phyloP scores from a whole-genome alignment of 2,888 invertebrate genomes.

The Dendrolimus pini region DNA sequence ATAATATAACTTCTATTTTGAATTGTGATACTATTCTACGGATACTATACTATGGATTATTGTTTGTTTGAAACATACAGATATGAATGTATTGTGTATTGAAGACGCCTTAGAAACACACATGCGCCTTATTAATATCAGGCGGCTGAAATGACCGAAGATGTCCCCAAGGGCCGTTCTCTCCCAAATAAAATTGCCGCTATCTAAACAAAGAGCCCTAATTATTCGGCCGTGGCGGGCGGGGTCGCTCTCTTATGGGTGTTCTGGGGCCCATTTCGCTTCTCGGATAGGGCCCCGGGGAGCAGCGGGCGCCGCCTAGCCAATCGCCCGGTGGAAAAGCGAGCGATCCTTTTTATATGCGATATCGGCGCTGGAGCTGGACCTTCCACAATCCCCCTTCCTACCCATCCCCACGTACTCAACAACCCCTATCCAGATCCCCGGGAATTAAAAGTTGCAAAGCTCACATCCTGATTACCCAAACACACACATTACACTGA shows the following conservation, averaged over 20 bases:
- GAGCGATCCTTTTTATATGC: conserved; percentile 76
- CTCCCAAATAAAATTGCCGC: conserved; percentile 78
- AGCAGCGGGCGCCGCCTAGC: conserved; percentile 79
- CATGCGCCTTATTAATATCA: conserved; percentile 75
- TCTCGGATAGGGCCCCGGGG: conserved; percentile 79
- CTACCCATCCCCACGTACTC: conserved; percentile 11
- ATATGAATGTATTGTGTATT: too few species aligned
- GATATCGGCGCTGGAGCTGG: conserved; percentile 68
- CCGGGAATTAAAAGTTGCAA: conserved; percentile 69
- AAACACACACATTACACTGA: conserved; percentile 63
- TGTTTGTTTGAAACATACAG: too few species aligned
- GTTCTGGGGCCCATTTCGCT: conserved; percentile 82
- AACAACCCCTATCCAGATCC: conserved; percentile 25
- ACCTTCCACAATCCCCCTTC: conserved; percentile 36
- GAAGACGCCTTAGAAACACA: conserved; percentile 35
- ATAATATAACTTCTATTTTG: conserved; percentile 24
- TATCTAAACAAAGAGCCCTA: conserved; percentile 80
- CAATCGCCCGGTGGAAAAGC: conserved; percentile 76
- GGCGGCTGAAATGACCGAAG: conserved; percentile 70
- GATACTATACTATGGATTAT: too few species aligned
- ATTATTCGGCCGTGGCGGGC: conserved; percentile 80
- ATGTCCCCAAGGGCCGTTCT: conserved; percentile 73
- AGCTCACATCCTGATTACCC: conserved; percentile 67
- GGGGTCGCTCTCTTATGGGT: conserved; percentile 83
- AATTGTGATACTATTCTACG: too few species aligned